Percentiles rank a stretch among this genome's conserved stretches.
These are phyloP conservation scores for Psylliodes chrysocephalus DNA, from an alignment of 2,888 invertebrate species.

Conservation along the genomic window DNA sequence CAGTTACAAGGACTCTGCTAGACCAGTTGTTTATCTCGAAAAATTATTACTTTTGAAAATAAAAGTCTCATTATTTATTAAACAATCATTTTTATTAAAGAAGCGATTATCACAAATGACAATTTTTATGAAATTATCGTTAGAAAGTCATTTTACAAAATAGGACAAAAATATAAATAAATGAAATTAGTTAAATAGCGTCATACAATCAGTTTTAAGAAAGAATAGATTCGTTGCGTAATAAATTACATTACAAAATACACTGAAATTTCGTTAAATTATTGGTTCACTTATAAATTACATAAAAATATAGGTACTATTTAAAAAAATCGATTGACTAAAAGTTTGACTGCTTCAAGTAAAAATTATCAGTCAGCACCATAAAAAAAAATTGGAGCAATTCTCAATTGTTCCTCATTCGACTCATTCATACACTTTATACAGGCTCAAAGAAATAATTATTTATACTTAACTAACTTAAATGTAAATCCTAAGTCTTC, in stretches of 20 bases:
- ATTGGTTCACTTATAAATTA: conserved; percentile 54
- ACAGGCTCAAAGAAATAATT: conserved; percentile 61
- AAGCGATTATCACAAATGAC: conserved; percentile 67
- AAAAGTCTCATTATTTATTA: conserved; percentile 55
- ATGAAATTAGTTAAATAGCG: conserved; percentile 51
- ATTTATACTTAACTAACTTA: conserved; percentile 57
- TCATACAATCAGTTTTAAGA: conserved; percentile 16
- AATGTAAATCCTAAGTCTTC: conserved; percentile 58
- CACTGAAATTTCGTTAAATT: conserved; percentile 40
- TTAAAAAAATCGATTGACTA: conserved; percentile 61
- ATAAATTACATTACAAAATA: conserved; percentile 40
- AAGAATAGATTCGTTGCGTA: conserved; percentile 24
- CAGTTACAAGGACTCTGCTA: too few species aligned
- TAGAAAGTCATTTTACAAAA: conserved; percentile 58
- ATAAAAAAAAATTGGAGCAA: conserved; percentile 43
- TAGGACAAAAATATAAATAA: conserved; percentile 54
- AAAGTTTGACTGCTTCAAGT: conserved; percentile 60
- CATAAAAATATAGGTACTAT: conserved; percentile 48
- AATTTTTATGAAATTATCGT: conserved; percentile 62
- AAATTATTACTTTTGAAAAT: too few species aligned
- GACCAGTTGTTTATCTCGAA: too few species aligned
- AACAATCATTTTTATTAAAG: conserved; percentile 64
- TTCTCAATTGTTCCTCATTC: conserved; percentile 51
- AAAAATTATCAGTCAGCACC: conserved; percentile 63
- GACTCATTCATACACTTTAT: conserved; percentile 63